phyloP scores from a whole-genome alignment of 2,888 invertebrate species.

The Drosophila differens region DNA sequence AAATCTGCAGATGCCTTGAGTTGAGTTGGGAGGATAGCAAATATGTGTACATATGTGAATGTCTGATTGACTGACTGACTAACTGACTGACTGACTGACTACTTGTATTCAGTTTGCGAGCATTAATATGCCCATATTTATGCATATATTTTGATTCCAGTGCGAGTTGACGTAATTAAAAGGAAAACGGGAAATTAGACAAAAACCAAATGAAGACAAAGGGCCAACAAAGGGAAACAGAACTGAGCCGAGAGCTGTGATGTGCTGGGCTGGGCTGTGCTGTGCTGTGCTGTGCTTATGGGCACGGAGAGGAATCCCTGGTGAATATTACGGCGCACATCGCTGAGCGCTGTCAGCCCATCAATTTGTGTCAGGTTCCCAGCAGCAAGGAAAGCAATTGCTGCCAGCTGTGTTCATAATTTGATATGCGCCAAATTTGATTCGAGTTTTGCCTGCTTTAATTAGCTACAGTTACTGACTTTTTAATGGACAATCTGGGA shows the following conservation, averaged over 20 bases:
- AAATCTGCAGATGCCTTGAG: background rate
- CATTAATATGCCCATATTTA: slow-evolving; percentile 30
- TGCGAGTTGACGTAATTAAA: slow-evolving; percentile 71
- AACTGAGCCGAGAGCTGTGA: slow-evolving; percentile 1
- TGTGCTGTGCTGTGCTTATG: background rate
- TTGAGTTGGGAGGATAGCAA: slow-evolving; percentile 10
- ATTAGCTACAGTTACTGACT: slow-evolving; percentile 80
- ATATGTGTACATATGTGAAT: slow-evolving; percentile 16
- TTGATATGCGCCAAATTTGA: slow-evolving; percentile 78
- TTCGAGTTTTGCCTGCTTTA: slow-evolving; percentile 74
- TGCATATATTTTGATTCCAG: slow-evolving; percentile 53
- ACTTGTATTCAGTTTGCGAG: background rate
- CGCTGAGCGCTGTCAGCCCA: slow-evolving; percentile 53
- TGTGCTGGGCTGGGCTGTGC: background rate
- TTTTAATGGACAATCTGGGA: slow-evolving; percentile 72
- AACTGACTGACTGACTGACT: slow-evolving; percentile 2
- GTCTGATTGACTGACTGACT: background rate
- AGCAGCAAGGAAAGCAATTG: slow-evolving; percentile 60
- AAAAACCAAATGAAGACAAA: slow-evolving; percentile 45
- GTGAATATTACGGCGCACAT: slow-evolving; percentile 67
- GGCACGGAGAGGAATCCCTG: slow-evolving; percentile 49
- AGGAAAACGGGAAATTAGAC: slow-evolving; percentile 61
- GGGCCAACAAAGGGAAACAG: slow-evolving; percentile 7
- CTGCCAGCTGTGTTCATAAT: slow-evolving; percentile 79
- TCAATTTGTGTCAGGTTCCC: slow-evolving; percentile 68